Evolutionary conservation across 2,888 invertebrate species (phyloP).

Genomic region (Trachelus stipa): DNA sequence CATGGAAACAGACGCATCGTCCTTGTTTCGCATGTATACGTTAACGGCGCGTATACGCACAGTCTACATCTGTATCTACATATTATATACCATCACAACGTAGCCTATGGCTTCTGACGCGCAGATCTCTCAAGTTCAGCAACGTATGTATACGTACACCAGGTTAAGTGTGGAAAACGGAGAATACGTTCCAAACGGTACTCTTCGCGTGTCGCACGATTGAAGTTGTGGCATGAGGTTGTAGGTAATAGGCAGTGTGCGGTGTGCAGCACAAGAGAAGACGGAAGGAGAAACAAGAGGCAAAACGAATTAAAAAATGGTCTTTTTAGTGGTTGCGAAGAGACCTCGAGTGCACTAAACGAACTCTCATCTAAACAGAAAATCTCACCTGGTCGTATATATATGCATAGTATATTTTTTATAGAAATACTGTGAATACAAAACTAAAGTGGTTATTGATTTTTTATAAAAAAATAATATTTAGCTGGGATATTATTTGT

Average conservation of each 20-base stretch:
- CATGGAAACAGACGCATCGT: slow-evolving; percentile 55
- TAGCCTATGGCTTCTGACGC: background rate
- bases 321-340: background rate
- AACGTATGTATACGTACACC: background rate
- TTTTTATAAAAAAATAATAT: too few species aligned
- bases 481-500: too few species aligned
- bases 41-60: background rate
- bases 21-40: slow-evolving; percentile 26
- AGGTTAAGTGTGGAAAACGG: background rate
- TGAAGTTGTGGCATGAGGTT: background rate
- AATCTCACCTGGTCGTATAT: background rate
- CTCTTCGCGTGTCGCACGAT: background rate
- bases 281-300: background rate
- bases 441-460: too few species aligned
- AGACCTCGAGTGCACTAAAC: background rate
- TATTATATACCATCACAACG: background rate
- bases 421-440: background rate
- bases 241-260: background rate
- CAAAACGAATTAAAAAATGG: background rate
- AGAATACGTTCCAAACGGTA: background rate
- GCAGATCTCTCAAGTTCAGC: background rate
- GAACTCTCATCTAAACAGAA: background rate
- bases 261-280: background rate
- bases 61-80: background rate
- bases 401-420: slow-evolving; percentile 6